Percentiles rank a stretch among this genome's conserved stretches.
phyloP scores from a whole-genome alignment of 2,888 invertebrate species.

The Meiosimyza platycephala region DNA sequence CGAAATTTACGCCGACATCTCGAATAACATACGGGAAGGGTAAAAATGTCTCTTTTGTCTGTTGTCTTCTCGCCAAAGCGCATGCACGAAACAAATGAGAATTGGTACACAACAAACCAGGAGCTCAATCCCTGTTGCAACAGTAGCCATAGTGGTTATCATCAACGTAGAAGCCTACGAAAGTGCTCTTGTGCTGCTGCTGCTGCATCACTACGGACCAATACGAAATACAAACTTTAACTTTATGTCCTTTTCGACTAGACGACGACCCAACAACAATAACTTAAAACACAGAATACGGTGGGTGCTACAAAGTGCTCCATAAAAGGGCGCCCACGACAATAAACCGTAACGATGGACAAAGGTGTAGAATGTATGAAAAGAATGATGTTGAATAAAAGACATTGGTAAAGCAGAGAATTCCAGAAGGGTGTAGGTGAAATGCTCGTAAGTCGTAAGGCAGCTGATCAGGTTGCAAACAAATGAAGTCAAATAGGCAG shows the following conservation, averaged over 20 bases:
- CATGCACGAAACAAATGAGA: constrained; percentile 41
- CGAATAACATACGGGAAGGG: not conserved
- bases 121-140: not conserved
- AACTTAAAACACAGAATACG: not conserved
- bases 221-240: constrained; percentile 4
- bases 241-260: constrained; percentile 22
- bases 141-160: not conserved
- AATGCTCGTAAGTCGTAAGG: constrained; percentile 21
- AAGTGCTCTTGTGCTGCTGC: not conserved
- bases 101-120: constrained; percentile 28
- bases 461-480: constrained; percentile 57
- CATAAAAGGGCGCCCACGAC: too few relatives aligned
- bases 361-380: not conserved
- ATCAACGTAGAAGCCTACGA: constrained; percentile 8
- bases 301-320: too few relatives aligned
- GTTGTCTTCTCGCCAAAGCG: constrained; percentile 26
- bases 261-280: constrained; percentile 17
- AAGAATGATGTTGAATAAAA: not conserved
- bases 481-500: constrained; percentile 24
- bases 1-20: constrained; percentile 5
- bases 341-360: too few relatives aligned
- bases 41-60: not conserved
- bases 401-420: not conserved
- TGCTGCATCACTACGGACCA: not conserved
- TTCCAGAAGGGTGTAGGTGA: not conserved